Conservation (phyloP, 2,113 vertebrate genomes). For the Thymallus thymallus region DNA sequence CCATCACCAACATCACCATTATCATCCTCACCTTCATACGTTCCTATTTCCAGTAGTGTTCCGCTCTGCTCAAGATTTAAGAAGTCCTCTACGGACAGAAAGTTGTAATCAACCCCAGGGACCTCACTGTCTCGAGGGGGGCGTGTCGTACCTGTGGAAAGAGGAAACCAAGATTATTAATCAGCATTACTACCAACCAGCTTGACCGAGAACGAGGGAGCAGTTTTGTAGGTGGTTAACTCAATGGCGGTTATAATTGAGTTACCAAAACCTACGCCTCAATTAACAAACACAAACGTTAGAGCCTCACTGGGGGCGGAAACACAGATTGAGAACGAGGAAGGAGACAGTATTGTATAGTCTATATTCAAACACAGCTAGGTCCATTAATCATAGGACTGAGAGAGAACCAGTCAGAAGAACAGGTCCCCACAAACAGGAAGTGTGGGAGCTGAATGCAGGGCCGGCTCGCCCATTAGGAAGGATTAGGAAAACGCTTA, state of each 20-base stretch:
- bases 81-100: slow-evolving; percentile 93
- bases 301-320: background rate
- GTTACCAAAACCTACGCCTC: too few relatives aligned
- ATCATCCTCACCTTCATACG: slow-evolving; percentile 88
- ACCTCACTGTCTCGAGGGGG: slow-evolving; percentile 91
- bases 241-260: background rate
- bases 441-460: slow-evolving; percentile 16
- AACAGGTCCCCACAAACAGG: slow-evolving; percentile 23
- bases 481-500: too few relatives aligned
- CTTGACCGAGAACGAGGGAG: too few relatives aligned
- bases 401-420: slow-evolving; percentile 22
- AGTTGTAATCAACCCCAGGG: slow-evolving; percentile 94
- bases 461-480: too few relatives aligned
- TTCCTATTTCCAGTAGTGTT: slow-evolving; percentile 93
- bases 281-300: too few relatives aligned
- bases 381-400: slow-evolving; percentile 2
- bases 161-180: slow-evolving; percentile 24
- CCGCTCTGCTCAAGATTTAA: slow-evolving; percentile 87
- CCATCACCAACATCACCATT: background rate
- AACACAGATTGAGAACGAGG: background rate
- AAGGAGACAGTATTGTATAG: background rate
- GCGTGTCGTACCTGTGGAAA: slow-evolving; percentile 87
- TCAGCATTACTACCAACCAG: background rate
- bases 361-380: background rate
- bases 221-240: too few relatives aligned